Evolutionary conservation across 1,140 invertebrate genomes (phyloP), one percentile per base, ranked within the genome.

Genomic region (Caenorhabditis brenneri): DNA sequence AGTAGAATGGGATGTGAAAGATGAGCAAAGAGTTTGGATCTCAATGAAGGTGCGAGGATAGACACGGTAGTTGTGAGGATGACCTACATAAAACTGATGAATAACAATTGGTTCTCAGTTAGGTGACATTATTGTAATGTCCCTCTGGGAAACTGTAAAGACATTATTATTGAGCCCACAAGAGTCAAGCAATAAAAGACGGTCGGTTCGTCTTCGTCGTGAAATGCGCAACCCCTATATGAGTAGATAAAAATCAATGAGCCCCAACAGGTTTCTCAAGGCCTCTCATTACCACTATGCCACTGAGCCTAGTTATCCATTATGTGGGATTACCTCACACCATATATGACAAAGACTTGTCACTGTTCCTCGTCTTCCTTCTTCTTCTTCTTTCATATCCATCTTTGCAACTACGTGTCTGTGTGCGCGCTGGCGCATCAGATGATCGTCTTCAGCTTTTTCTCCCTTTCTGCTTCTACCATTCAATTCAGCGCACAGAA

Each of bases 1-100:
- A 74, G 19, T 74, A 74, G 36, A 31, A 74, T 58, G 53, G 53
- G 27, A 27, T 74, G 65, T 22, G 36, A 74, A 74, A 46, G 65
- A 74, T 74, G 65, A 74, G 65, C 65, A 74, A 74, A 74, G 65
- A 74, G 65, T 74, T 74, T 74, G 65, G 46, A 46, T 74, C 27
- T 74, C 19, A 46, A 74, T 74, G 65, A 46, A 74, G 36, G 19
- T 36, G 29, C 19, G 10, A 31, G 33, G 36, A 9, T 46, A 6
- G 27, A 6, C 53, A 22, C 53, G 15, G 49, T 9, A n/a, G n/a
- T 15, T 36, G 36, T 31, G 22, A 19, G 10, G 6, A 29, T 74
- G 36, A 74, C 65, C 65, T 74, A 74, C 22, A n/a, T n/a, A n/a
- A n/a, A n/a, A n/a, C n/a, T n/a, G n/a, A n/a, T n/a, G n/a, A n/a